Percentiles rank a stretch among this genome's conserved stretches.
Evolutionary conservation across 2,888 invertebrate species (phyloP).

Genomic region (Tuberolachnus salignus): DNA sequence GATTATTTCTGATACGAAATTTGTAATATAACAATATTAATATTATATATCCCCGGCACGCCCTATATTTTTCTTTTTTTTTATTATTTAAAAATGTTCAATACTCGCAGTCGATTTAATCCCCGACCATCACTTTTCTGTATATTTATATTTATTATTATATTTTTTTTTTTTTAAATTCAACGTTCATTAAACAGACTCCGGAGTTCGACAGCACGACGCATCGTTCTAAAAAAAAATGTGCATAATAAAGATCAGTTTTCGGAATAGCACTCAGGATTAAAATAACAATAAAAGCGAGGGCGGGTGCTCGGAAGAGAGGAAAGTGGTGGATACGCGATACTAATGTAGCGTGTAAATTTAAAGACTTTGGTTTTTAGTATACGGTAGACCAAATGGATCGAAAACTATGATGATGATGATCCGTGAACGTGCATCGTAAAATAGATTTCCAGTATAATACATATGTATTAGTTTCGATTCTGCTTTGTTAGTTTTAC

Average conservation of each 20-base stretch:
- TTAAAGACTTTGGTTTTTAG: slow-evolving; percentile 55
- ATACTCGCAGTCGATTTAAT: slow-evolving; percentile 51
- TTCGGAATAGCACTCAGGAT: slow-evolving; percentile 52
- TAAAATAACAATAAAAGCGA: slow-evolving; percentile 54
- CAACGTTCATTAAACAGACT: slow-evolving; percentile 56
- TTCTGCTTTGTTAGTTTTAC: not conserved
- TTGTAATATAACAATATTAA: too few relatives aligned
- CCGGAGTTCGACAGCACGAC: slow-evolving; percentile 42
- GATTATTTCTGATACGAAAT: slow-evolving; percentile 55
- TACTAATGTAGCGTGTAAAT: slow-evolving; percentile 57
- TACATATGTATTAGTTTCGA: slow-evolving; percentile 31
- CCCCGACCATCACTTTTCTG: slow-evolving; percentile 34
- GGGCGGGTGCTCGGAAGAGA: slow-evolving; percentile 20
- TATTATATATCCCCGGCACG: slow-evolving; percentile 50
- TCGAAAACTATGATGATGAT: slow-evolving; percentile 55
- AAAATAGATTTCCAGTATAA: slow-evolving; percentile 44
- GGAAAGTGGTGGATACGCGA: slow-evolving; percentile 47
- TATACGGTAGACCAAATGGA: slow-evolving; percentile 53
- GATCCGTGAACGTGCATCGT: slow-evolving; percentile 30
- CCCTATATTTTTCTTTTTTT: slow-evolving; percentile 24
- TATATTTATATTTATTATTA: not conserved
- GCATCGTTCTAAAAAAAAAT: slow-evolving; percentile 50
- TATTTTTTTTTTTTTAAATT: slow-evolving; percentile 39
- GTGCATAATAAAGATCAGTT: slow-evolving; percentile 55
- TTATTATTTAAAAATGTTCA: slow-evolving; percentile 54